Evolutionary conservation across 2,113 vertebrate genomes (phyloP), one percentile per base, ranked within the genome.

Genomic region (Notothenia coriiceps): DNA sequence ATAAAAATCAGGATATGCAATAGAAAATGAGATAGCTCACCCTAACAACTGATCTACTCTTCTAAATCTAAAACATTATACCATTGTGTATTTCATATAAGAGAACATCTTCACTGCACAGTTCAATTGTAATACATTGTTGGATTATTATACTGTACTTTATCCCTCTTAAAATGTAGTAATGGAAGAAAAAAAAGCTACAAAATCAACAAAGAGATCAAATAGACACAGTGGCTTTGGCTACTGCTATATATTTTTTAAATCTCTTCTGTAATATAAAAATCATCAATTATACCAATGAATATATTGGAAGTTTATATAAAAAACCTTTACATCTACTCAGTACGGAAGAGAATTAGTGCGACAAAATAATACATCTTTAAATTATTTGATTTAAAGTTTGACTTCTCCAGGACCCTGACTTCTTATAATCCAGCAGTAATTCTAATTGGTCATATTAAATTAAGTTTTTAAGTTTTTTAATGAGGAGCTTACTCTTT

Each of bases 51-150:
- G 93, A 93, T 96, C 95, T 96, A 97, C 94, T 94, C 92, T 91
- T 92, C 96, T 98, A 97, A 96, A 95, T 97, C 97, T 96, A 97
- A 97, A 96, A 96, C 96, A 95, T 96, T 93, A 94, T 96, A 95
- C 95, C 83, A 93, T 95, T 96, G 95, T 95, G 94, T 95, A 94
- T 96, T 96, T 94, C 94, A 95, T 98, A 96, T 94, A 96, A 97
- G 96, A 95, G 93, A 97, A 96, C 95, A 96, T 97, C 95, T 96
- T 96, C 96, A 98, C 96, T 96, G 95, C 97, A 98, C 98, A 92
- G 94, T 96, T 95, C 95, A 97, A 97, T 96, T 96, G 96, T 95
- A 96, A 96, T 97, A 97, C 96, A 96, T 96, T 89, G 91, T 96
- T 93, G 91, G 92, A 91, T 90, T 94, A 95, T 94, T 95, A 94